Conservation (phyloP, 2,888 invertebrate genomes). For the Schizaphis graminum region DNA sequence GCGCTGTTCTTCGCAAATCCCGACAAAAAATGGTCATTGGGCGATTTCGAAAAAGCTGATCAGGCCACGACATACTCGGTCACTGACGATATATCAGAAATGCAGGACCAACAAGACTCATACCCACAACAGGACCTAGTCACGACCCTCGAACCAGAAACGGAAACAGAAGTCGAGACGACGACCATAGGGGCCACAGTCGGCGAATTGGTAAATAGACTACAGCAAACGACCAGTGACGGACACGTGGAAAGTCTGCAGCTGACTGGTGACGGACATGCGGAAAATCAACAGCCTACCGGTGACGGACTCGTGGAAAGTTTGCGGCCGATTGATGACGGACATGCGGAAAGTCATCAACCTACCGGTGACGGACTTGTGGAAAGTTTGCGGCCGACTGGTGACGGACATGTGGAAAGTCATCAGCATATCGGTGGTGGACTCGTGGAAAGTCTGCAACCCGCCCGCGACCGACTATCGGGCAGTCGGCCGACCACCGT, state of each 20-base stretch:
- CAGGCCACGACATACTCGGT: background rate
- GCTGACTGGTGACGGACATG: background rate
- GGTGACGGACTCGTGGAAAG: background rate
- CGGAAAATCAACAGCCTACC: background rate
- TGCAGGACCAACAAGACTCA: background rate
- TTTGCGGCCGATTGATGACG: background rate
- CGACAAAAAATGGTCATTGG: constrained; percentile 10
- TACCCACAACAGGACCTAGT: background rate
- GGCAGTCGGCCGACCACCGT: background rate
- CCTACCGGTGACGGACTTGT: too few relatives aligned
- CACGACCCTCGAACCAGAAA: background rate
- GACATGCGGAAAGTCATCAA: background rate
- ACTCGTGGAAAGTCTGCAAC: background rate
- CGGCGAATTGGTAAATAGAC: background rate
- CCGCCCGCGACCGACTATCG: background rate
- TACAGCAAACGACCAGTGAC: background rate
- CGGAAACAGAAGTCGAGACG: background rate
- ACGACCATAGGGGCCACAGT: background rate
- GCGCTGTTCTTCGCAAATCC: background rate
- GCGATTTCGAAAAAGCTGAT: constrained; percentile 9
- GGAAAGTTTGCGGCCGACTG: background rate
- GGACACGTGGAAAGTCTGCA: background rate
- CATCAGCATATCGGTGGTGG: too few relatives aligned
- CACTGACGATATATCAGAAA: background rate
- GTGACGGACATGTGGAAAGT: background rate